Evolutionary conservation across 2,797 vertebrate genomes (phyloP), one percentile per base, ranked within the genome.

Genomic region (Aplochiton taeniatus): DNA sequence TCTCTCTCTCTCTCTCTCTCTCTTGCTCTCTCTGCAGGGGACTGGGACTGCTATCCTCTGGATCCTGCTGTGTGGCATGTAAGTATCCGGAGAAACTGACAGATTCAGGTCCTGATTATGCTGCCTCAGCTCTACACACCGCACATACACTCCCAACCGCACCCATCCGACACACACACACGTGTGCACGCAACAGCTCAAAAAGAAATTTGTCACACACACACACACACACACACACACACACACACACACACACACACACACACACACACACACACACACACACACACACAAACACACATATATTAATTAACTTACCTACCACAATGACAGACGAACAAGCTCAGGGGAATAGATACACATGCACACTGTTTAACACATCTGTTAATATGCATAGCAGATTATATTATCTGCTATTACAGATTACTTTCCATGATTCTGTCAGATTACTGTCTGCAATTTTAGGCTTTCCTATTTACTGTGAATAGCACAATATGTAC

Each of bases 21-120:
- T 55, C 9, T 65, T 63, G 62, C 18, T 67, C 7, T 85, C 70
- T 45, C 65, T 88, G 13, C 84, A 98, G 96, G 97, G 88, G 96
- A 98, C 84, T 95, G 96, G 94, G 97, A 98, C 91, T 98, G 96
- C 87, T 96, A 97, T 87, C 95, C 95, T 90, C 86, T 98, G 85
- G 97, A 98, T 90, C 96, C 96, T 75, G 88, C 96, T 70, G 94
- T 97, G 58, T 99, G 96, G 96, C 97, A 98, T 81, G 97, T 96
- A 89, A 95, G 96, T 89, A 89, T 69, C 16, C 58, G 4, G 8
- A 43, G 56, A 69, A 58, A 20, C 16, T 4, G 19, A 58, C 41
- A 45, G 31, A 63, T 56, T 68, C 47, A 20, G n/a, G 61, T 53
- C 2, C 1, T 65, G 13, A 31, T 11, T 54, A n/a, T n/a, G 11